phyloP scores from a whole-genome alignment of 1,140 invertebrate species.

The Psilanteris sp. region DNA sequence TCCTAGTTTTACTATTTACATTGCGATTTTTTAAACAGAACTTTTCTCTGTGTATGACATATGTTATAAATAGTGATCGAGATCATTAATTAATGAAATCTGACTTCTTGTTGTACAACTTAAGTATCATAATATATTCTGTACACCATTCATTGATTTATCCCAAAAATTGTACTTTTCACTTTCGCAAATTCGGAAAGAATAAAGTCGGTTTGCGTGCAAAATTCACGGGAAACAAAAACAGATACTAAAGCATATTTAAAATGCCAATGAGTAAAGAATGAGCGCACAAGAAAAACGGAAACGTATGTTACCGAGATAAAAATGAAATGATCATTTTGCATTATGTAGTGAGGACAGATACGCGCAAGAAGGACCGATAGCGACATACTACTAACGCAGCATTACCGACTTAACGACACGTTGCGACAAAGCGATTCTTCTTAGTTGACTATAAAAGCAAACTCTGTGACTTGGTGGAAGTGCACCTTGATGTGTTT shows the following conservation, averaged over 20 bases:
- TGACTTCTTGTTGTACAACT: too few species aligned
- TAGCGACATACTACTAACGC: constrained; percentile 12
- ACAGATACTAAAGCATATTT: background rate
- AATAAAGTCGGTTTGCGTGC: too few species aligned
- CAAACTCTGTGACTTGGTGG: constrained; percentile 12
- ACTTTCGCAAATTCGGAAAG: too few species aligned
- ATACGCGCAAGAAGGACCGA: constrained; percentile 26
- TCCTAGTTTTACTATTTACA: too few species aligned
- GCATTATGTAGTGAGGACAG: constrained; percentile 48
- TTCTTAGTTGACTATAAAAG: constrained; percentile 51
- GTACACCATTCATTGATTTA: too few species aligned
- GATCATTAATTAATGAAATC: too few species aligned
- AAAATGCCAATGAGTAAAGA: background rate
- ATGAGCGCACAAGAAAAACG: background rate
- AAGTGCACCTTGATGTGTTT: constrained; percentile 52
- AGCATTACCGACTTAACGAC: constrained; percentile 40
- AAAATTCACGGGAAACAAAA: background rate
- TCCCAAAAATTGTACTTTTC: too few species aligned
- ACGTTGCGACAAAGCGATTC: constrained; percentile 50
- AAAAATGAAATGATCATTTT: constrained; percentile 43
- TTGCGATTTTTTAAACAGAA: too few species aligned
- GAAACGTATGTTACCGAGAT: constrained; percentile 7
- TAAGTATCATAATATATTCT: too few species aligned
- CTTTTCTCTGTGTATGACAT: too few species aligned
- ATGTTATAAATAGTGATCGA: too few species aligned